phyloP scores from a whole-genome alignment of 2,888 invertebrate genomes.

The Thereva nobilitata region DNA sequence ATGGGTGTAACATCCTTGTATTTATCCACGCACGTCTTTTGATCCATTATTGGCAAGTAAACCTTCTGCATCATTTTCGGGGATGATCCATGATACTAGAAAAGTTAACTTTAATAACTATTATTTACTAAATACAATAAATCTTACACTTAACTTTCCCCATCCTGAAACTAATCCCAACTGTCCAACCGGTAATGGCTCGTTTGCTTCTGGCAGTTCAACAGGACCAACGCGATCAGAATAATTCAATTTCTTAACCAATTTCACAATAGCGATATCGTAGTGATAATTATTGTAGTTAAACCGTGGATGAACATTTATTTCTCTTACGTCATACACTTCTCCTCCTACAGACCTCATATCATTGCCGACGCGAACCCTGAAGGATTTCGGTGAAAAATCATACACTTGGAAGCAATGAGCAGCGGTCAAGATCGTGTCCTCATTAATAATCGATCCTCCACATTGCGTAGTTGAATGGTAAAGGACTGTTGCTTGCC shows the following conservation, averaged over 20 bases:
- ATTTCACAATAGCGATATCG: slow-evolving; percentile 61
- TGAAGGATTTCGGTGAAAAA: slow-evolving; percentile 17
- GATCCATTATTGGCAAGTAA: slow-evolving; percentile 25
- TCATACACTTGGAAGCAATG: slow-evolving; percentile 58
- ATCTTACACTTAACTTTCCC: slow-evolving; percentile 33
- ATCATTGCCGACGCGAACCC: slow-evolving; percentile 60
- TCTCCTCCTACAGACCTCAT: slow-evolving; percentile 46
- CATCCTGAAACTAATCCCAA: slow-evolving; percentile 35
- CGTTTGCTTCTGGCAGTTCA: slow-evolving; percentile 49
- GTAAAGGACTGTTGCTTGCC: slow-evolving; percentile 36
- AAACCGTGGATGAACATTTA: slow-evolving; percentile 59
- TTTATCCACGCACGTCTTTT: slow-evolving; percentile 16
- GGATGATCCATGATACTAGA: slow-evolving; percentile 24
- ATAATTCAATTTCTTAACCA: slow-evolving; percentile 57
- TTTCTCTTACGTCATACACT: slow-evolving; percentile 56
- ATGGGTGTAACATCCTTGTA: slow-evolving; percentile 25
- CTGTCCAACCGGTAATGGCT: slow-evolving; percentile 27
- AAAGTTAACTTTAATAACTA: neutral
- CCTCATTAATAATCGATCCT: slow-evolving; percentile 57
- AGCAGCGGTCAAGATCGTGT: slow-evolving; percentile 62
- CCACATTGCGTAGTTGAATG: slow-evolving; percentile 60
- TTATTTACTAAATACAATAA: neutral
- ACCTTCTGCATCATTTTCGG: slow-evolving; percentile 32
- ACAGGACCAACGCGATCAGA: slow-evolving; percentile 54
- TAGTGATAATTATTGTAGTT: slow-evolving; percentile 52